phyloP scores from a whole-genome alignment of 1,140 invertebrate species.

The Drosophila obscura region DNA sequence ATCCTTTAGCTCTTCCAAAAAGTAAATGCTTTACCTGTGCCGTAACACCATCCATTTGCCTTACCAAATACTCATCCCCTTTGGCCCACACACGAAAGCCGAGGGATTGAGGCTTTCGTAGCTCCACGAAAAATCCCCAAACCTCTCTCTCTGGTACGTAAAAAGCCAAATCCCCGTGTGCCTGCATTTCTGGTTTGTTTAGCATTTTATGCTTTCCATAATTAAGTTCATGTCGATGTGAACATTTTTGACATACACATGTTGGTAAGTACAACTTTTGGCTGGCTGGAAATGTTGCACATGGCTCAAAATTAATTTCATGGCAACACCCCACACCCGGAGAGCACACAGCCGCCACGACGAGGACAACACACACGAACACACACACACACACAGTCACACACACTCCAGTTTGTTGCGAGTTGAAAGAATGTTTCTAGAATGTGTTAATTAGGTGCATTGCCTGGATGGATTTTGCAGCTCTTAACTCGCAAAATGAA shows the following conservation, averaged over 20 bases:
- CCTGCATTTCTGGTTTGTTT: slow-evolving; percentile 24
- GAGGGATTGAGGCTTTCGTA: no score
- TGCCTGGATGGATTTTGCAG: slow-evolving; percentile 42
- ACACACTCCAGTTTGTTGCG: neutral
- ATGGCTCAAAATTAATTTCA: slow-evolving; percentile 45
- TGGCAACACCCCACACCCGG: slow-evolving; percentile 24
- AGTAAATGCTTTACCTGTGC: no score
- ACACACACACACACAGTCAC: neutral
- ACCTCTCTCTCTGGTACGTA: neutral
- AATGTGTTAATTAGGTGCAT: slow-evolving; percentile 50
- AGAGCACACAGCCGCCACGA: no score
- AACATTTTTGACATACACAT: slow-evolving; percentile 38
- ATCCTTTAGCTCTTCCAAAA: no score
- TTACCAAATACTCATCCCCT: no score
- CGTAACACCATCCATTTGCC: no score
- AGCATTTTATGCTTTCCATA: slow-evolving; percentile 40
- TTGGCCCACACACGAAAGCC: no score
- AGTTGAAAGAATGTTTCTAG: slow-evolving; percentile 36
- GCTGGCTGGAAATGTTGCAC: slow-evolving; percentile 25
- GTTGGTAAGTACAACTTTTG: slow-evolving; percentile 30
- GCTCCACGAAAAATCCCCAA: no score
- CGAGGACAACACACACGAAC: neutral
- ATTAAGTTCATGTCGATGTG: slow-evolving; percentile 45
- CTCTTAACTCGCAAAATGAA: slow-evolving; percentile 26
- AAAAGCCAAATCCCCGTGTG: slow-evolving; percentile 4